Evolutionary conservation across 2,113 vertebrate species (phyloP).

Genomic region (Channa argus): DNA sequence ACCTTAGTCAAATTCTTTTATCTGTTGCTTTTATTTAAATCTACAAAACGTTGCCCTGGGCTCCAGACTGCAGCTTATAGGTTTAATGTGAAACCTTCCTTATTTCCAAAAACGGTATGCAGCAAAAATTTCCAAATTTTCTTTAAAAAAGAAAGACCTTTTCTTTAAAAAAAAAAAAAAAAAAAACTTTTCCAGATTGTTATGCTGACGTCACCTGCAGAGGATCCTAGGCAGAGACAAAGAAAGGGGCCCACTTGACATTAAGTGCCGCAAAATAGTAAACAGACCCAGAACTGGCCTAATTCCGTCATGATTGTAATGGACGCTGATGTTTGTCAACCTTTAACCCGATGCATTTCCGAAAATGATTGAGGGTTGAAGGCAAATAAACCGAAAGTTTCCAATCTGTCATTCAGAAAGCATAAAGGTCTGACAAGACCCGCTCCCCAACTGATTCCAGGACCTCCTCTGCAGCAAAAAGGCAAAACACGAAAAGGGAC

Average conservation of each 20-base stretch:
- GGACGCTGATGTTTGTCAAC: constrained; percentile 68
- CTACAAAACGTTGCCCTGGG: not conserved
- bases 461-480: constrained; percentile 5
- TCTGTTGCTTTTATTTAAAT: constrained; percentile 59
- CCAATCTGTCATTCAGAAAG: constrained; percentile 42
- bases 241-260: constrained; percentile 67
- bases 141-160: not conserved
- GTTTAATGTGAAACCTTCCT: constrained; percentile 30
- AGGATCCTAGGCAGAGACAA: constrained; percentile 57
- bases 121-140: constrained; percentile 15
- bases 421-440: constrained; percentile 7
- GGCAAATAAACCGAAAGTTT: constrained; percentile 54
- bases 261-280: constrained; percentile 62
- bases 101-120: constrained; percentile 33
- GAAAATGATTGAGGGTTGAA: constrained; percentile 51
- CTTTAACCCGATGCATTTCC: constrained; percentile 70
- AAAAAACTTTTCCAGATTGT: constrained; percentile 34
- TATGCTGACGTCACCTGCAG: constrained; percentile 68
- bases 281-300: constrained; percentile 57
- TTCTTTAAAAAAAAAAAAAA: not conserved
- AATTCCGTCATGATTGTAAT: constrained; percentile 61
- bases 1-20: constrained; percentile 46
- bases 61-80: constrained; percentile 24
- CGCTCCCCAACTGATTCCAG: constrained; percentile 5
- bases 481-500: not conserved